Base-by-base conservation (phyloP, 2,888 invertebrate genomes). In the Ochropacha duplaris region DNA sequence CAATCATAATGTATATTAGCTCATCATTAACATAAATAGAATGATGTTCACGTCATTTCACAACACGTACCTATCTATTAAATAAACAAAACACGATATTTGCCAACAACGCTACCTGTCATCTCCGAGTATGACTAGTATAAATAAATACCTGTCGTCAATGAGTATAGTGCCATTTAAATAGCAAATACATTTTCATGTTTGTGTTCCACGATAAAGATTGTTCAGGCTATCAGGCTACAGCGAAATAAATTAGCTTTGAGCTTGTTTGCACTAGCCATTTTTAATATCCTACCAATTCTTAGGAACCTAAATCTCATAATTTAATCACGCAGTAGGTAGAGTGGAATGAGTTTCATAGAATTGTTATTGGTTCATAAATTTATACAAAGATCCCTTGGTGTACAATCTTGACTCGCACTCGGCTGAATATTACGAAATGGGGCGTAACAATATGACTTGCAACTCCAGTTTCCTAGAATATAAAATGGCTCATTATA, bases 401-500 rank as follows among this genome's bases (percentile, higher is more conserved):
- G 44, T n/a, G 39, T 44, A 44, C 44, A 44, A 44, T 44, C 44
- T 44, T 44, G 19, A 44, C 44, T 44, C 44, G 44, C 44, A 44
- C 44, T 39, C 14, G 4, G 39, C 16, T 19, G 44, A 44, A 44
- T 44, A 44, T 44, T 44, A 44, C 44, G 44, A 44, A 44, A 44
- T 44, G 44, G 44, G 19, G 16, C 44, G 19, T 44, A 44, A 44
- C 44, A 44, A 44, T 44, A 44, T 64, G 54, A 54, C 58, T 64
- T 50, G 54, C 54, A 65, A 64, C 66, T 65, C 60, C 60, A 57
- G 54, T 73, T 61, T 68, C 44, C 58, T 65, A 60, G 66, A 66
- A 71, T 69, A 64, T 62, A 67, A 66, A 73, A 64, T 56, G 54
- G 54, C 62, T 67, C 59, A 69, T 71, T 68, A 73, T 62, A 65